Evolutionary conservation across 2,797 vertebrate species (phyloP).

Genomic region (Lithobates pipiens): DNA sequence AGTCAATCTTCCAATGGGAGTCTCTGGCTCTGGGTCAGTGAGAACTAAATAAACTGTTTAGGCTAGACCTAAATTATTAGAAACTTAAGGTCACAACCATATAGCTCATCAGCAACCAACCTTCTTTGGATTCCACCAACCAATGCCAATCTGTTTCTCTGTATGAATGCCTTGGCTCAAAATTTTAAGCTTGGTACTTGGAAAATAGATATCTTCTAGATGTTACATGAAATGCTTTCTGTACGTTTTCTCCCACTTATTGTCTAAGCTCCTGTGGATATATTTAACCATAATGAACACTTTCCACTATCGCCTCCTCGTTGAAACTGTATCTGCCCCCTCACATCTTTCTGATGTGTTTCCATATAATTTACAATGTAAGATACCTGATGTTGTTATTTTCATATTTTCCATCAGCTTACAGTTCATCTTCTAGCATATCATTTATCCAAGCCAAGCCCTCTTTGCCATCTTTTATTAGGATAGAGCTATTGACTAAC

Average conservation of each 20-base stretch:
- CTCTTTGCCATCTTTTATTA: not conserved
- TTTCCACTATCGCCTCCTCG: not conserved
- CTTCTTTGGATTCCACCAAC: not conserved
- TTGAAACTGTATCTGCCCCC: not conserved
- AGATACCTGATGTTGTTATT: not conserved
- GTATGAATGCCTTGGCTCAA: not conserved
- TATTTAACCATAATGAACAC: not conserved
- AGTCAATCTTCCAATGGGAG: too few relatives aligned
- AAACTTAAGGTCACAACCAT: too few relatives aligned
- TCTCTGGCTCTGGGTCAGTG: too few relatives aligned
- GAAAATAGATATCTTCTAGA: too few relatives aligned
- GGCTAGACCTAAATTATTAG: too few relatives aligned
- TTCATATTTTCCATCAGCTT: not conserved
- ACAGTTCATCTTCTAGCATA: not conserved
- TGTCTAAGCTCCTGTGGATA: not conserved
- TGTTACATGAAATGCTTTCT: not conserved
- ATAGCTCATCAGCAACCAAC: not conserved
- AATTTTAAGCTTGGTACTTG: not conserved
- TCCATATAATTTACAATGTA: not conserved
- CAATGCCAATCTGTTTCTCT: not conserved
- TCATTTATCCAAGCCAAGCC: not conserved
- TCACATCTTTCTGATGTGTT: not conserved
- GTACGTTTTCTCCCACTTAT: not conserved
- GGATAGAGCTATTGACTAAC: not conserved
- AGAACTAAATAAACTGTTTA: too few relatives aligned